Evolutionary conservation across 64 coral and sea anemone genomes (phyloP).

Genomic region (Acropora yongei): DNA sequence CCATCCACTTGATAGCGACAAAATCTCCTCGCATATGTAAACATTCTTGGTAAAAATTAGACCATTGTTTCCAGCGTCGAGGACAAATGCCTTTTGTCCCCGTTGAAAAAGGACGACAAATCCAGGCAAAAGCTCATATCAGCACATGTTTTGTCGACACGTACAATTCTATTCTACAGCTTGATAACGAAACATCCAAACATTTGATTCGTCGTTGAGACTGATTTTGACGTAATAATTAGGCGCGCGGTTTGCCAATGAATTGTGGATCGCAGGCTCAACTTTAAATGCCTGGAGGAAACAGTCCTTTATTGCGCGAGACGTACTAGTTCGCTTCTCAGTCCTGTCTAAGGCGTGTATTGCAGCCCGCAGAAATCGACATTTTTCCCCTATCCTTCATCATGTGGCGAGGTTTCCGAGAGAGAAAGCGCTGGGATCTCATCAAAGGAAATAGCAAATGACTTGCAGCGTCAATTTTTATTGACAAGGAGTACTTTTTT

Average conservation of each 20-base stretch:
- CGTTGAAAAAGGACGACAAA: background rate
- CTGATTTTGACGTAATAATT: background rate
- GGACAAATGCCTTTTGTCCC: background rate
- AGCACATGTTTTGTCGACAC: background rate
- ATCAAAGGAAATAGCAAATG: too few species aligned
- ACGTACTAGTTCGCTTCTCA: too few species aligned
- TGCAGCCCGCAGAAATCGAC: too few species aligned
- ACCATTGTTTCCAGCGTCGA: background rate
- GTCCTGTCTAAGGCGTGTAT: too few species aligned
- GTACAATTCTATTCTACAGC: background rate
- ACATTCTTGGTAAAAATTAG: background rate
- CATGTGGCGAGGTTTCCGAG: too few species aligned
- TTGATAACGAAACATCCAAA: background rate
- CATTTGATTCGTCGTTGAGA: slow-evolving; percentile 5
- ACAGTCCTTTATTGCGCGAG: too few species aligned
- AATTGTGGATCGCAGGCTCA: background rate
- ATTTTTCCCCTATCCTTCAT: too few species aligned
- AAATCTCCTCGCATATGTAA: slow-evolving; percentile 5
- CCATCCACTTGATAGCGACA: slow-evolving; percentile 60
- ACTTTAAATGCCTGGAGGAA: too few species aligned
- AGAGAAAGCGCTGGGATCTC: too few species aligned
- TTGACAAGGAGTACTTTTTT: too few species aligned
- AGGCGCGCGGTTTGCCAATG: background rate
- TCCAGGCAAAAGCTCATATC: background rate
- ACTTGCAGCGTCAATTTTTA: too few species aligned